Evolutionary conservation across 2,113 vertebrate genomes (phyloP).

Genomic region (Raja brachyura): DNA sequence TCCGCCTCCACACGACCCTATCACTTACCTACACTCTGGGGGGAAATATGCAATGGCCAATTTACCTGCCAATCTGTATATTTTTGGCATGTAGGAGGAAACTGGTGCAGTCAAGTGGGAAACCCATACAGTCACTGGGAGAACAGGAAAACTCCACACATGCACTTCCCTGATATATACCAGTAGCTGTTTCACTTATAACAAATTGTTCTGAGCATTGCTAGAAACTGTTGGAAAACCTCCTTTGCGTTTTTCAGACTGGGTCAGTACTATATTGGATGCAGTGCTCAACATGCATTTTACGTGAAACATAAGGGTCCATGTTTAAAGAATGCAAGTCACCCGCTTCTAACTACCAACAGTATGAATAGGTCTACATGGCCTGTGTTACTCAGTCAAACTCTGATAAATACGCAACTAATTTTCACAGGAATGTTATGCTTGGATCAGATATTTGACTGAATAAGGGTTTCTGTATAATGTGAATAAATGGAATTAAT

Average conservation of each 20-base stretch:
- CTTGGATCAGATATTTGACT: conserved; percentile 14
- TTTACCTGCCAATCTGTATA: too few species aligned
- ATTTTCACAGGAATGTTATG: conserved; percentile 13
- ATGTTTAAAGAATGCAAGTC: background rate
- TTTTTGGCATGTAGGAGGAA: too few species aligned
- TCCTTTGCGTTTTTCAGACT: background rate
- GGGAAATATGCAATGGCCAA: too few species aligned
- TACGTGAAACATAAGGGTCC: background rate
- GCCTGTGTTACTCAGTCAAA: background rate
- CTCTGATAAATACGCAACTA: conserved; percentile 12
- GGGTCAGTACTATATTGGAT: background rate
- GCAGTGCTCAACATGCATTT: background rate
- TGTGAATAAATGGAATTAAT: background rate
- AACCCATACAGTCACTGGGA: too few species aligned
- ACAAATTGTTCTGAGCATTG: background rate
- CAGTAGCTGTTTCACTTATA: background rate
- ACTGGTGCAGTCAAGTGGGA: too few species aligned
- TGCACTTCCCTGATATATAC: background rate
- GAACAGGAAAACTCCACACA: too few species aligned
- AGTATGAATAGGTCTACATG: too few species aligned
- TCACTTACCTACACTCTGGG: too few species aligned
- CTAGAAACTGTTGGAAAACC: background rate
- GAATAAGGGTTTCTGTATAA: conserved; percentile 17
- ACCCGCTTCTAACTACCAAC: background rate
- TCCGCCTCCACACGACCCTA: too few species aligned